Evolutionary conservation across 2,888 invertebrate species (phyloP).

Genomic region (Eupsilia transversa): DNA sequence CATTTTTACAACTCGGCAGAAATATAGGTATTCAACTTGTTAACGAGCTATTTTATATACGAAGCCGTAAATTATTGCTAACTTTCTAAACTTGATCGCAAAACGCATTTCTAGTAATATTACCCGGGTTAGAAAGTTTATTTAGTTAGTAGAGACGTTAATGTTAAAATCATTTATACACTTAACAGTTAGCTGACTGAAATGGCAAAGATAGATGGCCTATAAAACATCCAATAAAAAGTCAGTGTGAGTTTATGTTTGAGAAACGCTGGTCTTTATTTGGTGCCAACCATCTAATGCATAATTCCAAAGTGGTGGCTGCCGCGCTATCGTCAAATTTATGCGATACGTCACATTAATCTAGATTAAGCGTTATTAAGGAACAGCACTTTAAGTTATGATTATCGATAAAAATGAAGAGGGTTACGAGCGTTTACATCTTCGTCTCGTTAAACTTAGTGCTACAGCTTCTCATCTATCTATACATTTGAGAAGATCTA

Average conservation of each 20-base stretch:
- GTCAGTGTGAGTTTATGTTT: slow-evolving; percentile 31
- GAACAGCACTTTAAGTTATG: slow-evolving; percentile 32
- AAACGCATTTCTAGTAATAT: slow-evolving; percentile 55
- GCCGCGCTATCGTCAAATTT: slow-evolving; percentile 74
- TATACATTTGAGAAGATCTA: slow-evolving; percentile 1
- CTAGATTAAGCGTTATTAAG: slow-evolving; percentile 52
- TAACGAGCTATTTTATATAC: slow-evolving; percentile 49
- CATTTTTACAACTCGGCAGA: slow-evolving; percentile 34
- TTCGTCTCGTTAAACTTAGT: slow-evolving; percentile 17
- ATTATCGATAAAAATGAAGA: slow-evolving; percentile 28
- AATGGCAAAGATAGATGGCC: slow-evolving; percentile 37
- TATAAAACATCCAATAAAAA: slow-evolving; percentile 34
- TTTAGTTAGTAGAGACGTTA: slow-evolving; percentile 52
- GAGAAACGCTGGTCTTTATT: slow-evolving; percentile 52
- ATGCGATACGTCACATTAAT: slow-evolving; percentile 69
- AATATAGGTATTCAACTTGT: slow-evolving; percentile 38
- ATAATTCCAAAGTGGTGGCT: slow-evolving; percentile 75
- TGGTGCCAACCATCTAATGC: slow-evolving; percentile 75
- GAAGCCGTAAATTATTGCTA: slow-evolving; percentile 55
- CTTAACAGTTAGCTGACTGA: slow-evolving; percentile 29
- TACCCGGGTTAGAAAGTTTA: slow-evolving; percentile 62
- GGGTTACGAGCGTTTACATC: slow-evolving; percentile 12
- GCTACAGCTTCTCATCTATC: slow-evolving; percentile 4
- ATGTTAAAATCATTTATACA: slow-evolving; percentile 54
- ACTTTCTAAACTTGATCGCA: slow-evolving; percentile 65